Evolutionary conservation across 2,113 vertebrate species (phyloP), one percentile per base, ranked within the genome.

Genomic region (Xenus cinereus): DNA sequence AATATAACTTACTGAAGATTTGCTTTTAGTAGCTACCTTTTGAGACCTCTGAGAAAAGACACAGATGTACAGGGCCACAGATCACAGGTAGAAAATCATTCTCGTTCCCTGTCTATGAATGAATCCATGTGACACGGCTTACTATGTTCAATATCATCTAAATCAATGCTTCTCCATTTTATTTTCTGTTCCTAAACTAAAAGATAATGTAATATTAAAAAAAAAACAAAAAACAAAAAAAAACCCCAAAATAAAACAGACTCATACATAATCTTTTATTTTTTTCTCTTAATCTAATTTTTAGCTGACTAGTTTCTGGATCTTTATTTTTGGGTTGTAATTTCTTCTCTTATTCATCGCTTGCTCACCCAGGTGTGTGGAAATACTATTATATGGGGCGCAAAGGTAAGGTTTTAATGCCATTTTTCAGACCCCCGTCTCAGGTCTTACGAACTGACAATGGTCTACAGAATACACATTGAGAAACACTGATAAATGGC

Each of bases 401-500:
- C 21, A 83, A 75, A 45, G 17, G 2, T 45, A 84, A 78, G 4
- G 3, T 45, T 57, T 56, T 48, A 77, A n/a, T n/a, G 19, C 1
- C 15, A 37, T 50, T 89, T 96, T 89, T 87, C 32, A 45, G n/a
- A 41, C 23, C 12, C 6, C 5, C 4, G 43, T 66, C 60, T 72
- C 56, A 63, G 28, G 15, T 67, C 27, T 64, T 43, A 37, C 3
- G 2, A 84, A 63, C 0, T 17, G 43, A 72, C 17, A 32, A 16
- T 6, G 13, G 18, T 23, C 27, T 88, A 32, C 17, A 66, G 35
- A 68, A 23, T 15, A 72, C 6, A 15, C 0, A 0, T 14, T 68
- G 41, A 88, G 45, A 93, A 91, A 92, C 33, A 64, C 48, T 85
- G 59, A 80, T 35, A 67, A 85, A 94, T 28, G 33, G 27, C 6